Conservation (phyloP, 2,888 invertebrate genomes). For the Empis stercorea region DNA sequence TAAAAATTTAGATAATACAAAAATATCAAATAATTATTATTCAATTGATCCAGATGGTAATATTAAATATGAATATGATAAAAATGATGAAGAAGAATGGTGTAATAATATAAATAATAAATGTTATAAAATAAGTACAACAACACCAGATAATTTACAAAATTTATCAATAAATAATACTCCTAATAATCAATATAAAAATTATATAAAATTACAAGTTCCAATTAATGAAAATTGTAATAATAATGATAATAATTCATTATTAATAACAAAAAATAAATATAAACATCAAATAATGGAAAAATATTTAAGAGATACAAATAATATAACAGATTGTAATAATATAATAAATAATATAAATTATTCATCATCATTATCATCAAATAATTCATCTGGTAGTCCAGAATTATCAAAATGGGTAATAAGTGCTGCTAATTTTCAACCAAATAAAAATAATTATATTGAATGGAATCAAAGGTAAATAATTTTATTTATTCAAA, state of each 20-base stretch:
- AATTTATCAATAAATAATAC: constrained; percentile 5
- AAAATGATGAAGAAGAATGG: not conserved
- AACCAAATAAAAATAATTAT: constrained; percentile 57
- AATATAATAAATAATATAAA: constrained; percentile 8
- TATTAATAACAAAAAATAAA: constrained; percentile 28
- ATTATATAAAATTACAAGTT: too few species aligned
- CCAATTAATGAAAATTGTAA: not conserved
- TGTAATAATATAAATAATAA: constrained; percentile 12
- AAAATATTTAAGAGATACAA: constrained; percentile 40
- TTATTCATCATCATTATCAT: constrained; percentile 3
- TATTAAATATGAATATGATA: not conserved
- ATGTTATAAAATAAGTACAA: constrained; percentile 35
- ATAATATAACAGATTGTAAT: not conserved
- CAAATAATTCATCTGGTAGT: constrained; percentile 25
- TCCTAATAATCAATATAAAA: constrained; percentile 2
- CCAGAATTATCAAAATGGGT: constrained; percentile 61
- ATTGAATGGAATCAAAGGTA: constrained; percentile 45
- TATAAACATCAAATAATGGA: constrained; percentile 48
- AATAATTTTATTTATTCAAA: not conserved
- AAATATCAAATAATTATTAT: constrained; percentile 14
- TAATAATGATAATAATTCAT: constrained; percentile 12
- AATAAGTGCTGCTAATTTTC: constrained; percentile 60
- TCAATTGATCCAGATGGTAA: constrained; percentile 9
- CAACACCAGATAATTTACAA: constrained; percentile 27
- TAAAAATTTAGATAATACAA: not conserved